Evolutionary conservation across 2,888 invertebrate genomes (phyloP).

Genomic region (Eupithecia tripunctaria): DNA sequence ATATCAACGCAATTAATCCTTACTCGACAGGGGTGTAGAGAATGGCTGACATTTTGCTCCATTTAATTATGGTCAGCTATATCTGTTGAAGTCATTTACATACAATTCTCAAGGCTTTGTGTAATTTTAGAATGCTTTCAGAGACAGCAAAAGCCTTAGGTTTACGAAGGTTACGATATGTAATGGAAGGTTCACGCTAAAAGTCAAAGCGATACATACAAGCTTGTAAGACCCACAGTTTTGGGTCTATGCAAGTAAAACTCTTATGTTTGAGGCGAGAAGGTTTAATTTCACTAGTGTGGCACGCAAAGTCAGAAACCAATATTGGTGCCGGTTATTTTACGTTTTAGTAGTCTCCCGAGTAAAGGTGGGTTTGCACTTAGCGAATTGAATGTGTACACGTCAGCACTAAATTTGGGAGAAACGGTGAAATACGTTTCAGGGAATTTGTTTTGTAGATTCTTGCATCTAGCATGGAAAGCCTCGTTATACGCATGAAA

Average conservation of each 20-base stretch:
- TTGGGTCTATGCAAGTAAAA: neutral
- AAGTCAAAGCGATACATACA: neutral
- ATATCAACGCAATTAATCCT: constrained; percentile 27
- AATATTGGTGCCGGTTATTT: neutral
- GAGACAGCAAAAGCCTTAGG: constrained; percentile 17
- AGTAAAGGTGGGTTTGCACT: neutral
- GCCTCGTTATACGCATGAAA: neutral
- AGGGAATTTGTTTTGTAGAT: neutral
- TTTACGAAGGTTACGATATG: constrained; percentile 10
- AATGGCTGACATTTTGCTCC: constrained; percentile 41
- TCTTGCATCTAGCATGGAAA: neutral
- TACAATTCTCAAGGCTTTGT: constrained; percentile 23
- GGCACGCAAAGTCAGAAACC: neutral
- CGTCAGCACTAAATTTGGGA: neutral
- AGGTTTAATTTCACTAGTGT: neutral
- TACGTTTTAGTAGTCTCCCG: constrained; percentile 2
- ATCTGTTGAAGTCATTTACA: constrained; percentile 1
- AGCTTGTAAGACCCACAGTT: neutral
- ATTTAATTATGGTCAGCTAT: constrained; percentile 20
- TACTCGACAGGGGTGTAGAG: constrained; percentile 31
- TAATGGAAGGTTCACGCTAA: neutral
- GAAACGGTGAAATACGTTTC: neutral
- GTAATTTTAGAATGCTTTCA: constrained; percentile 20
- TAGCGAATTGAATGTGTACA: constrained; percentile 7
- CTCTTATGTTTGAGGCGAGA: neutral